A percentile compares a stretch with the other conserved stretches of the same genome.
phyloP scores from a whole-genome alignment of 2,888 invertebrate genomes.

The Drosophila formosana region DNA sequence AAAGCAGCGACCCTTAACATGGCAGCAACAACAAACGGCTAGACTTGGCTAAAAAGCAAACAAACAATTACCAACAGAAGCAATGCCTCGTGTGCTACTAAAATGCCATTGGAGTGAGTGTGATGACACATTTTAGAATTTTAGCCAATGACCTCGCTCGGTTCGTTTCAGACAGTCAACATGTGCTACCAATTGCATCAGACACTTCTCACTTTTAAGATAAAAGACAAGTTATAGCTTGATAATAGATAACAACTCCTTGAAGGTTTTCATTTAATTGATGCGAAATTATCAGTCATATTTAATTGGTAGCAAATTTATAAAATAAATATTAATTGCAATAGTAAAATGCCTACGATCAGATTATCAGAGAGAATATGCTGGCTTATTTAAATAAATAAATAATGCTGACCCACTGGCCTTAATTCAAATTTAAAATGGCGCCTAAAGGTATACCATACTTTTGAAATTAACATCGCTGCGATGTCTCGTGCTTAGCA shows the following conservation, averaged over 20 bases:
- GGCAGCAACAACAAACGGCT: constrained; percentile 19
- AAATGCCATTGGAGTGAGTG: not conserved
- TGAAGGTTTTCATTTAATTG: not conserved
- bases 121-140: constrained; percentile 5
- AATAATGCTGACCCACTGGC: not conserved
- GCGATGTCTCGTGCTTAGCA: not conserved
- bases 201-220: not conserved
- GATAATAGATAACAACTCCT: constrained; percentile 1
- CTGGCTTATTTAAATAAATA: not conserved
- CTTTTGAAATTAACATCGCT: not conserved
- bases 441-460: constrained; percentile 5
- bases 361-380: not conserved
- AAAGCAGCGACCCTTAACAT: constrained; percentile 29
- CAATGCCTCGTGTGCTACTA: not conserved
- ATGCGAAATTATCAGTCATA: not conserved
- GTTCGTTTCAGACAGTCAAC: not conserved
- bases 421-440: not conserved
- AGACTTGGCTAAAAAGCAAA: constrained; percentile 9
- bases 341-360: no score
- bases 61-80: constrained; percentile 1
- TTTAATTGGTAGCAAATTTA: not conserved
- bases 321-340: no score
- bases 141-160: constrained; percentile 1
- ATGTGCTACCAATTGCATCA: constrained; percentile 7
- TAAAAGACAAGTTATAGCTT: not conserved